Percentiles rank a stretch among this genome's conserved stretches.
Evolutionary conservation across 2,797 vertebrate genomes (phyloP).

Genomic region (Malurus leucopterus): DNA sequence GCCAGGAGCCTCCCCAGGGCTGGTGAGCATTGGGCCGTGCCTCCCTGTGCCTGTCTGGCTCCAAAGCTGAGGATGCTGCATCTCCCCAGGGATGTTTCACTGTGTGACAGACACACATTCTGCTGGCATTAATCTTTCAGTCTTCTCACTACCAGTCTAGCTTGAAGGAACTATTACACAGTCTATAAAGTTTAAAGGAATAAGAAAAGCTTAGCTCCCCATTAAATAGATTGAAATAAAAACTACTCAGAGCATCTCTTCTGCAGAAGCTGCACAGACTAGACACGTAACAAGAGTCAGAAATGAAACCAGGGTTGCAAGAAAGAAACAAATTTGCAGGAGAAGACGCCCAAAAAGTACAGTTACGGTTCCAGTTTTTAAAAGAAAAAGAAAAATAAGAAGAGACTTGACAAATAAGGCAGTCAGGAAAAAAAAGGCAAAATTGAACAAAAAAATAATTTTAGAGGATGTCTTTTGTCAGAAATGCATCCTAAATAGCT

Average conservation of each 20-base stretch:
- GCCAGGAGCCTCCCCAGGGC: neutral
- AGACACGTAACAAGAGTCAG: neutral
- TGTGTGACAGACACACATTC: neutral
- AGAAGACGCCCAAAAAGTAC: neutral
- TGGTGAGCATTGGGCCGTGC: neutral
- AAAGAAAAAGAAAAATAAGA: neutral
- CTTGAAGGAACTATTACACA: constrained; percentile 35
- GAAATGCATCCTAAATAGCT: neutral
- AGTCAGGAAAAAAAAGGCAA: neutral
- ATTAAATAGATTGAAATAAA: constrained; percentile 26
- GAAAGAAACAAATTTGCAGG: neutral
- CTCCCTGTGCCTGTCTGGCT: neutral
- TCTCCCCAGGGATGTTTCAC: neutral
- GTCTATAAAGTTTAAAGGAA: constrained; percentile 23
- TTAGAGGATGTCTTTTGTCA: neutral
- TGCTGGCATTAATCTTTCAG: neutral
- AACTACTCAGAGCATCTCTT: neutral
- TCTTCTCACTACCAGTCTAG: neutral
- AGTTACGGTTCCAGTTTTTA: neutral
- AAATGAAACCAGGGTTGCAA: neutral
- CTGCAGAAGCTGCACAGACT: neutral
- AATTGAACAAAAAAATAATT: neutral
- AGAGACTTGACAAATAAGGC: neutral
- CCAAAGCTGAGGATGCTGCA: neutral
- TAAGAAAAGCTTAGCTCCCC: neutral